Evolutionary conservation across 2,113 vertebrate species (phyloP).

Genomic region (Phalacrocorax carbo): DNA sequence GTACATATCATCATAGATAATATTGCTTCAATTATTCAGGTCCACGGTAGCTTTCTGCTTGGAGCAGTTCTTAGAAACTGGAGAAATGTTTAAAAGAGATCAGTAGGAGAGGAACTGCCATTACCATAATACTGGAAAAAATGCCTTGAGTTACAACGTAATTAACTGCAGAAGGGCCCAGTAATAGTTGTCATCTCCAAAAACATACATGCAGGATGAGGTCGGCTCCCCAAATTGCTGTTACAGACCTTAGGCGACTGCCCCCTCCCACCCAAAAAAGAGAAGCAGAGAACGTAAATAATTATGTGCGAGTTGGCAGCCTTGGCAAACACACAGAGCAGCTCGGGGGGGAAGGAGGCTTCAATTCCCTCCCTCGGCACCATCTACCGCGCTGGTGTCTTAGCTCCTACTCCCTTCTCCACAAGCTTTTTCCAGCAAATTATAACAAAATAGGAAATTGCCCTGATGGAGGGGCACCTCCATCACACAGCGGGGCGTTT

Average conservation of each 20-base stretch:
- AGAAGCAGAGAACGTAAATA: neutral
- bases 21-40: slow-evolving; percentile 55
- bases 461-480: neutral
- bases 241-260: neutral
- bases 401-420: neutral
- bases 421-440: neutral
- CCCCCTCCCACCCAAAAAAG: neutral
- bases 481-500: neutral
- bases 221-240: neutral
- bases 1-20: slow-evolving; percentile 56
- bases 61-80: slow-evolving; percentile 19
- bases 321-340: neutral
- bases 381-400: neutral
- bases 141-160: neutral
- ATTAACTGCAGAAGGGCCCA: slow-evolving; percentile 6
- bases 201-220: neutral
- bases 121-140: neutral
- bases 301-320: neutral
- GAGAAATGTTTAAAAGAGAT: slow-evolving; percentile 5
- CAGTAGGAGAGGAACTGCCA: neutral
- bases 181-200: neutral
- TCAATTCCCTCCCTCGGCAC: neutral
- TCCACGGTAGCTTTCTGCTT: neutral
- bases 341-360: neutral
- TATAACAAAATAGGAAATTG: rapidly evolving